These are phyloP conservation scores for Papilio glaucus DNA, from an alignment of 1,140 invertebrate genomes.

Conservation along the genomic window DNA sequence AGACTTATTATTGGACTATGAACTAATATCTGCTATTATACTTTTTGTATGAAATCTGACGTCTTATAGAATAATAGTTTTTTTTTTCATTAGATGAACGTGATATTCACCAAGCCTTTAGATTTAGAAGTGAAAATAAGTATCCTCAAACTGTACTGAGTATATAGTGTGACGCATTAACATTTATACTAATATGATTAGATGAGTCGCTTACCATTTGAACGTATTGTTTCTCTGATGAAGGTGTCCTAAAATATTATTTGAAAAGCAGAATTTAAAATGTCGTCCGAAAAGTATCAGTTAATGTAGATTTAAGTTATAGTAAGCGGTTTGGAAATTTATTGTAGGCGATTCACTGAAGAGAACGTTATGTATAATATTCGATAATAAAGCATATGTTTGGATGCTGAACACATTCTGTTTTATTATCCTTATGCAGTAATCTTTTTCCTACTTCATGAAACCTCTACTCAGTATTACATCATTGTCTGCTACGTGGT, in stretches of 20 bases:
- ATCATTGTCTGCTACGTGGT: too few relatives aligned
- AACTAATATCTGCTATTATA: slow-evolving; percentile 13
- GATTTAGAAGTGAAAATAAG: slow-evolving; percentile 16
- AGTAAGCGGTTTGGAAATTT: slow-evolving; percentile 76
- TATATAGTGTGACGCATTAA: slow-evolving; percentile 15
- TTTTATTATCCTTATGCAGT: slow-evolving; percentile 47
- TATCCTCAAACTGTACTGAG: slow-evolving; percentile 30
- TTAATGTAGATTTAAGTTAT: slow-evolving; percentile 71
- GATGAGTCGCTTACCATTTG: not conserved
- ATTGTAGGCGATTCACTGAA: slow-evolving; percentile 63
- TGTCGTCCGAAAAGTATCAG: slow-evolving; percentile 66
- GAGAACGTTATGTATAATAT: slow-evolving; percentile 39
- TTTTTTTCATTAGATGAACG: not conserved
- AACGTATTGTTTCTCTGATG: not conserved
- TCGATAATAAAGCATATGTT: slow-evolving; percentile 55
- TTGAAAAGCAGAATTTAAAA: slow-evolving; percentile 46
- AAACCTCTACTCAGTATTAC: not conserved
- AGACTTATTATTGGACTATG: slow-evolving; percentile 34
- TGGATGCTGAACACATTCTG: slow-evolving; percentile 57
- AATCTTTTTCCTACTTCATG: not conserved
- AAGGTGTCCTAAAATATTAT: slow-evolving; percentile 19
- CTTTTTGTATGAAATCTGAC: not conserved
- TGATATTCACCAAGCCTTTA: not conserved
- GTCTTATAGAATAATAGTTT: not conserved
- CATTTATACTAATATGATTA: not conserved